A percentile compares a stretch with the other conserved stretches of the same genome.
phyloP scores from a whole-genome alignment of 2,797 vertebrate species.

The Rhyacichthys aspro region DNA sequence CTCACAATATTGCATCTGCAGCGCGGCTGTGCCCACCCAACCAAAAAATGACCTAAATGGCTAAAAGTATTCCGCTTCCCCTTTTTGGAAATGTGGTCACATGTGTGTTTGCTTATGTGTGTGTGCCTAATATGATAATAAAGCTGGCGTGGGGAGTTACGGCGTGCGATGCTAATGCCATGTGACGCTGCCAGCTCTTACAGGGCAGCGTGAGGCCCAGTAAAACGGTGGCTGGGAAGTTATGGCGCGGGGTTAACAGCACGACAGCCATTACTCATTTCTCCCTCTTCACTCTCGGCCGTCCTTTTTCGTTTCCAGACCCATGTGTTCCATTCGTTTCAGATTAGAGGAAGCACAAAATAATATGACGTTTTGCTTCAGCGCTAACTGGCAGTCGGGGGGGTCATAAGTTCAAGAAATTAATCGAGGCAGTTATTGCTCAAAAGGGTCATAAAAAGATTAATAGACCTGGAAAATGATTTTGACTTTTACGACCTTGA shows the following conservation, averaged over 20 bases:
- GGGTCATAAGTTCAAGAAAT: conserved; percentile 12
- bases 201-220: conserved; percentile 37
- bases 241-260: conserved; percentile 36
- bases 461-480: conserved; percentile 9
- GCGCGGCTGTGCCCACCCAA: conserved; percentile 38
- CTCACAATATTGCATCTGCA: conserved; percentile 44
- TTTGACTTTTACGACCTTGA: conserved; percentile 24
- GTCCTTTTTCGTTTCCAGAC: conserved; percentile 8
- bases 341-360: conserved; percentile 23
- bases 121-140: conserved; percentile 36
- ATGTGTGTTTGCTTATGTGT: conserved; percentile 8
- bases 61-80: conserved; percentile 39
- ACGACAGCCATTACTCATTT: conserved; percentile 53
- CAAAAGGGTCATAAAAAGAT: conserved; percentile 13
- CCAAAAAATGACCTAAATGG: conserved; percentile 51
- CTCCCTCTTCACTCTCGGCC: conserved; percentile 21
- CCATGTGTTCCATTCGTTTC: conserved; percentile 16
- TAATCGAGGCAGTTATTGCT: conserved; percentile 28
- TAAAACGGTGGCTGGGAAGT: conserved; percentile 55
- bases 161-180: conserved; percentile 37
- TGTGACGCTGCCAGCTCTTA: conserved; percentile 52
- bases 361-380: conserved; percentile 2
- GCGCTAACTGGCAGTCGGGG: conserved; percentile 2
- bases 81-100: conserved; percentile 24
- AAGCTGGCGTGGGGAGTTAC: conserved; percentile 25